Percentiles rank a stretch among this genome's conserved stretches.
phyloP scores from a whole-genome alignment of 2,113 vertebrate genomes.

The Actinemys pallida region DNA sequence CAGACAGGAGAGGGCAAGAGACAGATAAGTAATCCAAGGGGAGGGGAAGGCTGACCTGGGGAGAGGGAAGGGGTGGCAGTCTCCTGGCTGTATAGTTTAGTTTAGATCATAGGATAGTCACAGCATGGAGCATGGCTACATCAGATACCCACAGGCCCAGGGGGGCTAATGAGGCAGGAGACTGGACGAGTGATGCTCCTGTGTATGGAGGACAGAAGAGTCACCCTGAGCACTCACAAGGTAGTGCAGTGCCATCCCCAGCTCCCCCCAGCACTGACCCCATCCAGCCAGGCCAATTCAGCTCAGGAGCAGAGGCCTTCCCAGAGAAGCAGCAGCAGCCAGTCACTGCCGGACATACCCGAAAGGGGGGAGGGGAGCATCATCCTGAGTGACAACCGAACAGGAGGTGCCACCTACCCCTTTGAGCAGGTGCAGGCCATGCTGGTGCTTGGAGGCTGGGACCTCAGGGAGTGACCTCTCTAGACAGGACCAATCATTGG shows the following conservation, averaged over 20 bases:
- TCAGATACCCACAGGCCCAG: background rate
- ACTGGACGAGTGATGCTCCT: background rate
- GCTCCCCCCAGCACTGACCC: background rate
- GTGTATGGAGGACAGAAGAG: background rate
- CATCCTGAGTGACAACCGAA: background rate
- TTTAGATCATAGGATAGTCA: background rate
- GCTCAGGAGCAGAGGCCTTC: too few relatives aligned
- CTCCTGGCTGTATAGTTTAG: background rate
- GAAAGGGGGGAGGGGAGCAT: too few relatives aligned
- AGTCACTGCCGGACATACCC: background rate
- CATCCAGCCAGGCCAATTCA: background rate
- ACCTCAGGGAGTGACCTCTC: background rate
- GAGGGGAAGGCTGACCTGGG: background rate
- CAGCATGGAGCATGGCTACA: background rate
- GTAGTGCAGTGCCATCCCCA: background rate
- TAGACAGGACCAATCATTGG: background rate
- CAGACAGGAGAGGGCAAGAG: fast-evolving
- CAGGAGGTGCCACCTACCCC: background rate
- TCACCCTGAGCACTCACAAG: background rate
- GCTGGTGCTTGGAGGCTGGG: background rate
- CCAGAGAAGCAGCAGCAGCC: background rate
- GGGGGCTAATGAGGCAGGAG: background rate
- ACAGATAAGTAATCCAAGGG: background rate
- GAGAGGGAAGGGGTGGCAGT: too few relatives aligned
- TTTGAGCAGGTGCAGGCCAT: background rate